Percentiles rank a stretch among this genome's conserved stretches.
Conservation (phyloP, 2,888 invertebrate genomes). For the Aradus depressus region DNA sequence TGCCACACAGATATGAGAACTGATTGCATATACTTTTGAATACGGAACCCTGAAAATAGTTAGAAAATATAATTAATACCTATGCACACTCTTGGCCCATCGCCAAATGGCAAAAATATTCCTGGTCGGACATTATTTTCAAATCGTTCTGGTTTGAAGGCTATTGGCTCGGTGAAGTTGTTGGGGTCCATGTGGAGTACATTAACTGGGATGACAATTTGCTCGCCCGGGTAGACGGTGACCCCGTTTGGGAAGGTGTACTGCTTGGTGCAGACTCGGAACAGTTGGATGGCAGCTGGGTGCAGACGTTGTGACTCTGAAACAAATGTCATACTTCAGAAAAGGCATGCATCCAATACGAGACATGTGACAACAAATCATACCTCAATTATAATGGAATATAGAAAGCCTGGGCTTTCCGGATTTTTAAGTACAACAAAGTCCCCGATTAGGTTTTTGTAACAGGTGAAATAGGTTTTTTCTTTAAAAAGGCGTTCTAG, state of each 20-base stretch:
- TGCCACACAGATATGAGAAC: no score
- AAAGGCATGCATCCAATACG: no score
- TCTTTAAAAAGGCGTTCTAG: no score
- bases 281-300: not conserved
- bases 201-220: slow-evolving; percentile 17
- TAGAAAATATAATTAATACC: no score
- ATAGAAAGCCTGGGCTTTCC: no score
- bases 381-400: no score
- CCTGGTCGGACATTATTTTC: not conserved
- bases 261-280: slow-evolving; percentile 10
- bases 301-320: slow-evolving; percentile 14
- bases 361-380: no score
- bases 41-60: no score
- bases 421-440: no score
- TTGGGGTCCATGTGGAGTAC: slow-evolving; percentile 22
- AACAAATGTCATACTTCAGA: no score
- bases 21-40: not conserved
- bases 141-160: slow-evolving; percentile 23
- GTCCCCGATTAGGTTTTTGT: no score
- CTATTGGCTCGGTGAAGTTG: slow-evolving; percentile 18
- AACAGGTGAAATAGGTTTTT: no score
- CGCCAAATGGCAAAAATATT: slow-evolving; percentile 17
- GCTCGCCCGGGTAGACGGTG: slow-evolving; percentile 14
- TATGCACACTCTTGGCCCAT: slow-evolving; percentile 17
- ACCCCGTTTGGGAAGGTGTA: slow-evolving; percentile 12